Evolutionary conservation across 2,888 invertebrate genomes (phyloP).

Genomic region (Dasypogon diadema): DNA sequence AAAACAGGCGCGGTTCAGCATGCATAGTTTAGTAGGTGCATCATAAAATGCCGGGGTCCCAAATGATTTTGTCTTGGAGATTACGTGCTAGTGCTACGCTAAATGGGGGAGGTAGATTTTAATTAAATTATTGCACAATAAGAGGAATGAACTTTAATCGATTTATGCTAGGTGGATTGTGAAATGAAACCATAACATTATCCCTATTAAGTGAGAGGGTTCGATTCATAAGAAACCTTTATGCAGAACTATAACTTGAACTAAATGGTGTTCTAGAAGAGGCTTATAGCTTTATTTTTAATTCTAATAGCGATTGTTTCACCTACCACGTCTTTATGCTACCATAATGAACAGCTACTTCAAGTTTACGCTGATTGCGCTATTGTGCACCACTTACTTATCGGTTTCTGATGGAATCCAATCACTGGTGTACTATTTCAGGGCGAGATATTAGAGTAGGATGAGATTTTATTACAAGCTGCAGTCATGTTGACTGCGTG

Average conservation of each 20-base stretch:
- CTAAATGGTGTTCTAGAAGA: no score
- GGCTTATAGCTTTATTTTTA: no score
- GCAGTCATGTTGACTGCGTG: neutral
- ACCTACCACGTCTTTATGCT: no score
- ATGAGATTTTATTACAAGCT: neutral
- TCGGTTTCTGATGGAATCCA: neutral
- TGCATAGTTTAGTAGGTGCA: neutral
- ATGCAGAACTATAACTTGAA: no score
- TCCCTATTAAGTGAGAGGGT: no score
- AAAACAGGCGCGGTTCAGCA: slow-evolving; percentile 27
- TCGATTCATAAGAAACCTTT: no score
- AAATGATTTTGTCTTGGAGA: neutral
- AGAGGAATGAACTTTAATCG: neutral
- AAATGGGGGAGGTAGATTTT: neutral
- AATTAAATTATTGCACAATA: neutral
- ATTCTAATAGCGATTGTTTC: no score
- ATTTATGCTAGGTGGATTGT: no score
- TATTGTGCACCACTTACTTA: neutral
- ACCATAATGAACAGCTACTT: neutral
- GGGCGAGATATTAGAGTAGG: neutral
- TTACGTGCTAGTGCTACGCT: neutral
- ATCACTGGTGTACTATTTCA: neutral
- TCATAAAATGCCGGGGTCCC: neutral
- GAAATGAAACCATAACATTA: no score
- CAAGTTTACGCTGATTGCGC: neutral